phyloP scores from a whole-genome alignment of 1,140 invertebrate species.

The Brachionus rotundiformis region DNA sequence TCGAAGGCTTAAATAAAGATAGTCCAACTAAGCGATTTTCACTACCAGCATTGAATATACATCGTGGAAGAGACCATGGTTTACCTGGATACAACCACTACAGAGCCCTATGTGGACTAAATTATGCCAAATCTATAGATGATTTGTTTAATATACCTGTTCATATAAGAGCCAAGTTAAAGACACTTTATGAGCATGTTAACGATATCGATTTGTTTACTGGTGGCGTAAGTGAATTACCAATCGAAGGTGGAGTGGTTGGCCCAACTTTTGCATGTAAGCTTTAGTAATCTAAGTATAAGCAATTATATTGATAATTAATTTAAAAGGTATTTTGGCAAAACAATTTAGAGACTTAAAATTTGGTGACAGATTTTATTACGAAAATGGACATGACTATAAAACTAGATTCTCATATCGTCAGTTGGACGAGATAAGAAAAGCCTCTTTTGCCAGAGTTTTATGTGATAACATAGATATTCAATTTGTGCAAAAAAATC shows the following conservation, averaged over 20 bases:
- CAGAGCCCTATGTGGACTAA: constrained; percentile 81
- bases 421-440: constrained; percentile 34
- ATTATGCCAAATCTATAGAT: constrained; percentile 77
- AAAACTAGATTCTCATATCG: neutral
- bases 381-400: constrained; percentile 68
- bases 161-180: constrained; percentile 11
- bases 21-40: constrained; percentile 70
- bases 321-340: constrained; percentile 72
- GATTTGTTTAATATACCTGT: constrained; percentile 68
- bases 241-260: constrained; percentile 79
- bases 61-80: constrained; percentile 88
- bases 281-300: too few species aligned
- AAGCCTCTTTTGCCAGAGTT: constrained; percentile 8
- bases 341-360: constrained; percentile 86
- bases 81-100: constrained; percentile 86
- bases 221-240: constrained; percentile 78
- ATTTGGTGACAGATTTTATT: constrained; percentile 92
- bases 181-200: constrained; percentile 52
- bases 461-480: constrained; percentile 46
- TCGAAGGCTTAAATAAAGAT: neutral
- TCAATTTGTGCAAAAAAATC: constrained; percentile 48
- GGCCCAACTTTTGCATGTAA: constrained; percentile 89
- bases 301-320: neutral
- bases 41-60: constrained; percentile 93
- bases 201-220: constrained; percentile 56